Percentiles rank a stretch among this genome's conserved stretches.
Conservation (phyloP, 1,140 invertebrate genomes). For the Charaxes varanes region DNA sequence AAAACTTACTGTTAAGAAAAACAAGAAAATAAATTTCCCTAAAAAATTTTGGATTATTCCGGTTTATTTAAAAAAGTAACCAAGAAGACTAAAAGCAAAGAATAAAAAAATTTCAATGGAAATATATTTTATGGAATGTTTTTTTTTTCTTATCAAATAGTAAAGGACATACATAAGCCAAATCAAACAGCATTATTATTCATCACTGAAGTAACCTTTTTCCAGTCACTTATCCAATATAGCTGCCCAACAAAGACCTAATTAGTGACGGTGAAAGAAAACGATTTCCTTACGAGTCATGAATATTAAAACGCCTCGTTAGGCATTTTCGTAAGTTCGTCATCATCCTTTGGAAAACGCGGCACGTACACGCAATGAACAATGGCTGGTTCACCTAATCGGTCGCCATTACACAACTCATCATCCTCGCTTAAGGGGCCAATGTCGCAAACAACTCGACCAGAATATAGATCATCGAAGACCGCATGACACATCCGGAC, state of each 20-base stretch:
- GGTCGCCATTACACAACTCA: conserved; percentile 49
- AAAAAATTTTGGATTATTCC: too few relatives aligned
- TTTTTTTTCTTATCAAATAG: too few relatives aligned
- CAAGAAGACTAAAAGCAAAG: too few relatives aligned
- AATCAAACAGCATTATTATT: conserved; percentile 4
- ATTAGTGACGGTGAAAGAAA: conserved; percentile 50
- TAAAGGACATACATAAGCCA: too few relatives aligned
- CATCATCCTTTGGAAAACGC: conserved; percentile 28
- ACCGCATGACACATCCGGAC: conserved; percentile 51
- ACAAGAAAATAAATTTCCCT: too few relatives aligned
- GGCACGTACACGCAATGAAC: conserved; percentile 48
- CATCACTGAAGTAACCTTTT: conserved; percentile 15
- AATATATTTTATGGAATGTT: too few relatives aligned
- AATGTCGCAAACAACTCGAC: conserved; percentile 53
- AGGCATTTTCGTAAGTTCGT: conserved; percentile 49
- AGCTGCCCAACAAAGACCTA: conserved; percentile 26
- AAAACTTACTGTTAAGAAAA: too few relatives aligned
- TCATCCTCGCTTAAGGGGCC: conserved; percentile 57
- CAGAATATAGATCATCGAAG: conserved; percentile 56
- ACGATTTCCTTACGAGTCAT: conserved; percentile 49
- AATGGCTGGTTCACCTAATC: conserved; percentile 62
- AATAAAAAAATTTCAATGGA: too few relatives aligned
- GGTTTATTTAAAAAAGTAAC: too few relatives aligned
- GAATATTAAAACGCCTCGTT: conserved; percentile 56
- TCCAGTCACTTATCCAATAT: conserved; percentile 11